phyloP scores from a whole-genome alignment of 2,797 vertebrate genomes.

The Enteromius paludinosus region DNA sequence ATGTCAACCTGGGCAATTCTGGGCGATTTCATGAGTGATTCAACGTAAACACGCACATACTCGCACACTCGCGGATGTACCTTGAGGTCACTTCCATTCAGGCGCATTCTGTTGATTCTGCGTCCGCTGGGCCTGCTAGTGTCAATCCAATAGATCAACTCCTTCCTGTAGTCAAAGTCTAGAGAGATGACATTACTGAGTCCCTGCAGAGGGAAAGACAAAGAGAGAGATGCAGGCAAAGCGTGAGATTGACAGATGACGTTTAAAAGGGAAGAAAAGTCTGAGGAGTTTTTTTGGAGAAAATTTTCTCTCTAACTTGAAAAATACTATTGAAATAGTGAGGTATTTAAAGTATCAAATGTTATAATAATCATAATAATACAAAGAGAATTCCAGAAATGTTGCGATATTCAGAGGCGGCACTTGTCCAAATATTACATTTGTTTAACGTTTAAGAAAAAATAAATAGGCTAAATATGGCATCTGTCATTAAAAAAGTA shows the following conservation, averaged over 20 bases:
- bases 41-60: not conserved
- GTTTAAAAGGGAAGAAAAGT: constrained; percentile 1
- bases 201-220: constrained; percentile 74
- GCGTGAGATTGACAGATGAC: constrained; percentile 15
- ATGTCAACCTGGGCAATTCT: constrained; percentile 5
- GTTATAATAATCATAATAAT: not conserved
- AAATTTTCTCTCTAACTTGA: not conserved
- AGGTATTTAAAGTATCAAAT: not conserved
- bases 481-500: too few species aligned
- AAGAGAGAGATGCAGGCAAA: constrained; percentile 30
- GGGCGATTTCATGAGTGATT: not conserved
- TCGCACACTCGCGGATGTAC: constrained; percentile 61
- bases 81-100: constrained; percentile 87
- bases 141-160: constrained; percentile 89
- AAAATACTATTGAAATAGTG: not conserved
- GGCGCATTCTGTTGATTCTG: constrained; percentile 85
- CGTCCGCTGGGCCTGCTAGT: constrained; percentile 86
- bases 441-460: too few species aligned
- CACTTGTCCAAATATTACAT: too few species aligned
- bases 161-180: constrained; percentile 87
- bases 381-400: too few species aligned
- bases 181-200: constrained; percentile 86
- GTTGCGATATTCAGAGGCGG: too few species aligned
- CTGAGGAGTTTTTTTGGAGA: not conserved
- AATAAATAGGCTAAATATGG: too few species aligned